Evolutionary conservation across 2,113 vertebrate species (phyloP).

Genomic region (Toxotes chatareus): DNA sequence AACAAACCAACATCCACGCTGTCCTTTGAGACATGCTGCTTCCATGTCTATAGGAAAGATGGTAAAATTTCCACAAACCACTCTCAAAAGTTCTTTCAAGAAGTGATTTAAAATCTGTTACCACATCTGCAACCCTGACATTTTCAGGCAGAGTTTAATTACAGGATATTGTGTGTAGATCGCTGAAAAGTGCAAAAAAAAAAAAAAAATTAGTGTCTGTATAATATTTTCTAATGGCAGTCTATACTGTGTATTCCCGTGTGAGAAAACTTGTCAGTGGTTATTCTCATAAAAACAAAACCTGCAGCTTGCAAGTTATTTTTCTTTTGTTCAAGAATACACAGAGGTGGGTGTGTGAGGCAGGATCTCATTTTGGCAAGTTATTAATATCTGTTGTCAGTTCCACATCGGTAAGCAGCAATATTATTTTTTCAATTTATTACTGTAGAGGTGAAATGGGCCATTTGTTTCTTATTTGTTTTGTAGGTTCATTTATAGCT

Average conservation of each 20-base stretch:
- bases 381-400: conserved; percentile 35
- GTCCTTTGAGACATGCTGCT: no score
- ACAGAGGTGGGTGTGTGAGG: background rate
- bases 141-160: background rate
- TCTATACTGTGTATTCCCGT: background rate
- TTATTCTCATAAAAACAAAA: background rate
- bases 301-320: background rate
- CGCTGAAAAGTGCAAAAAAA: background rate
- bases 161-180: background rate
- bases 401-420: conserved; percentile 11
- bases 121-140: background rate
- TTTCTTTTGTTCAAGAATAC: background rate
- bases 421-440: conserved; percentile 8
- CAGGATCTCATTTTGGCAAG: conserved; percentile 6
- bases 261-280: background rate
- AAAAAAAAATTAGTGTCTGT: background rate
- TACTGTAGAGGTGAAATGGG: background rate
- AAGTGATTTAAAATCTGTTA: background rate
- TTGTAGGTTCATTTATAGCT: background rate
- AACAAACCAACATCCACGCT: no score
- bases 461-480: conserved; percentile 5
- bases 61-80: no score
- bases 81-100: background rate
- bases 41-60: no score
- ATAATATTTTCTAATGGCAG: background rate